A percentile compares a stretch with the other conserved stretches of the same genome.
These are phyloP conservation scores for Neotoma lepida DNA, from an alignment of 2,113 vertebrate genomes.

Conservation along the genomic window DNA sequence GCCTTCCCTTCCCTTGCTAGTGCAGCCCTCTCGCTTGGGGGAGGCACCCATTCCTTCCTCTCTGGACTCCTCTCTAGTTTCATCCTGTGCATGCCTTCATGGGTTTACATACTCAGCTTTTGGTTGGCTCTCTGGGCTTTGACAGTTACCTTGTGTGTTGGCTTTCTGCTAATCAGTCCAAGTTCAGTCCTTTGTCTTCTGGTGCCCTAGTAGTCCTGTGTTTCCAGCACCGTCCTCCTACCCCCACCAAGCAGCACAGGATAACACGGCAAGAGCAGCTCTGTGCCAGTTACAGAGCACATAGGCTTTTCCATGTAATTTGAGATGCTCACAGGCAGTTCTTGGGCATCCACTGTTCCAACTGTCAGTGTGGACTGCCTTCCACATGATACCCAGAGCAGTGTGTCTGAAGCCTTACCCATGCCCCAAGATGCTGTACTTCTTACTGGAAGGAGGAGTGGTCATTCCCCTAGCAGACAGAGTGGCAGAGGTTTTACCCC, in stretches of 20 bases:
- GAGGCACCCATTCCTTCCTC: neutral
- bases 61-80: neutral
- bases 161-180: neutral
- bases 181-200: neutral
- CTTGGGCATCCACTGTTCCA: rapidly evolving
- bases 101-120: neutral
- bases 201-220: neutral
- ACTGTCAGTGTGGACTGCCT: neutral
- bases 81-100: neutral
- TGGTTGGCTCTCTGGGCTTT: neutral
- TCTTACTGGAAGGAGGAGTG: neutral
- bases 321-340: neutral
- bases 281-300: neutral
- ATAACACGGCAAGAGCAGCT: neutral
- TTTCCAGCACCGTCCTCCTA: neutral
- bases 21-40: neutral
- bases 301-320: neutral
- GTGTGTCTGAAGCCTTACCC: neutral
- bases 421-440: neutral
- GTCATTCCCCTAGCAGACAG: neutral
- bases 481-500: neutral
- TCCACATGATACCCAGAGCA: neutral
- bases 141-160: neutral
- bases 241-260: neutral
- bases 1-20: neutral